Evolutionary conservation across 2,888 invertebrate species (phyloP).

Genomic region (Capitulum mitella): DNA sequence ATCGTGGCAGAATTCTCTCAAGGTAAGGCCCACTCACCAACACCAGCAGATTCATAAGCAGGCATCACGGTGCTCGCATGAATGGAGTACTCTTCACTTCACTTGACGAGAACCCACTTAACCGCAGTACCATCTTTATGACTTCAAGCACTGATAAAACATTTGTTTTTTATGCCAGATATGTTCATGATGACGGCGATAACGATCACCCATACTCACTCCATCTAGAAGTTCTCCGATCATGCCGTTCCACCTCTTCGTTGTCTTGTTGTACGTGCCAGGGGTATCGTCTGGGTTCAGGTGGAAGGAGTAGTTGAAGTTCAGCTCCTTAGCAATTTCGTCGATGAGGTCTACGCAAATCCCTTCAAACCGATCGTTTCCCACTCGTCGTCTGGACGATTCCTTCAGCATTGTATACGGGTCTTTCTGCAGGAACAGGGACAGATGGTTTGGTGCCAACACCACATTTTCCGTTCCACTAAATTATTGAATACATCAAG

Average conservation of each 20-base stretch:
- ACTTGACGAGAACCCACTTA: too few relatives aligned
- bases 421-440: slow-evolving; percentile 58
- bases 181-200: too few relatives aligned
- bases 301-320: slow-evolving; percentile 16
- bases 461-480: slow-evolving; percentile 46
- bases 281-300: slow-evolving; percentile 35
- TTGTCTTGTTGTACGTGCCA: slow-evolving; percentile 33
- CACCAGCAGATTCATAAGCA: too few relatives aligned
- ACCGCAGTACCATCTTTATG: too few relatives aligned
- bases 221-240: slow-evolving; percentile 37
- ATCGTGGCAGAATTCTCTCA: too few relatives aligned
- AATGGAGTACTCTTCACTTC: too few relatives aligned
- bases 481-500: background rate
- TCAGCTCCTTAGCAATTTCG: background rate
- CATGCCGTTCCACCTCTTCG: slow-evolving; percentile 37
- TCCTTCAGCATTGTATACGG: slow-evolving; percentile 86
- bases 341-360: slow-evolving; percentile 1
- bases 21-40: too few relatives aligned
- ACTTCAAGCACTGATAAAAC: too few relatives aligned
- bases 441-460: slow-evolving; percentile 88
- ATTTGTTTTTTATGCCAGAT: too few relatives aligned
- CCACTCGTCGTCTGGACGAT: slow-evolving; percentile 61
- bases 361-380: slow-evolving; percentile 78
- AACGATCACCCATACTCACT: too few relatives aligned
- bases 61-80: too few relatives aligned